Percentiles rank a stretch among this genome's conserved stretches.
Evolutionary conservation across 2,113 vertebrate species (phyloP).

Genomic region (Oryctolagus cuniculus): DNA sequence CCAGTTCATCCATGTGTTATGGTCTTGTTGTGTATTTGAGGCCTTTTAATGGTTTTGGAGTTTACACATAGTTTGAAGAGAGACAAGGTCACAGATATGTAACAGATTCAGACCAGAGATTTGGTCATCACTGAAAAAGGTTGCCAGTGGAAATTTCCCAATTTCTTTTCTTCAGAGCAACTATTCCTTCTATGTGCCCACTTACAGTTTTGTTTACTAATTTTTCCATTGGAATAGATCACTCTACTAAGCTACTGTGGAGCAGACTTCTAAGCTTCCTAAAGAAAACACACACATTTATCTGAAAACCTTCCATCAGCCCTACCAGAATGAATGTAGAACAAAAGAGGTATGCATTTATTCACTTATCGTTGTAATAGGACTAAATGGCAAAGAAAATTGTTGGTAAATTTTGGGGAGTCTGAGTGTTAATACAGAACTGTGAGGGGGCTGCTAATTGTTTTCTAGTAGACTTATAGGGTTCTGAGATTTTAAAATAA

Average conservation of each 20-base stretch:
- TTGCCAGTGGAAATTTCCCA: conserved; percentile 58
- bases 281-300: background rate
- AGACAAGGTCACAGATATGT: background rate
- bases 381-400: background rate
- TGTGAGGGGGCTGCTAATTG: background rate
- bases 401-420: background rate
- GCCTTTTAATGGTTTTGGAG: background rate
- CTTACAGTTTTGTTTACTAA: conserved; percentile 66
- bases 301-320: background rate
- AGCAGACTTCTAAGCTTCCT: conserved; percentile 33
- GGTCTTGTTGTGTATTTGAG: background rate
- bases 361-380: background rate
- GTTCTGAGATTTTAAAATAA: background rate
- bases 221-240: conserved; percentile 60
- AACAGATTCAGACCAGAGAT: conserved; percentile 76
- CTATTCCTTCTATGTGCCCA: conserved; percentile 50
- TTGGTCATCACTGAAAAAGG: conserved; percentile 62
- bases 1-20: background rate
- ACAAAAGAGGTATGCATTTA: background rate
- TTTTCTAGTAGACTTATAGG: background rate
- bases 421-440: background rate
- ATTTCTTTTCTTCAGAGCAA: conserved; percentile 47
- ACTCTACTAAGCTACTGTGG: background rate
- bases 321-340: background rate
- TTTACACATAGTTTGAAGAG: conserved; percentile 48